Evolutionary conservation across 2,797 vertebrate genomes (phyloP).

Genomic region (Spinus pinus): DNA sequence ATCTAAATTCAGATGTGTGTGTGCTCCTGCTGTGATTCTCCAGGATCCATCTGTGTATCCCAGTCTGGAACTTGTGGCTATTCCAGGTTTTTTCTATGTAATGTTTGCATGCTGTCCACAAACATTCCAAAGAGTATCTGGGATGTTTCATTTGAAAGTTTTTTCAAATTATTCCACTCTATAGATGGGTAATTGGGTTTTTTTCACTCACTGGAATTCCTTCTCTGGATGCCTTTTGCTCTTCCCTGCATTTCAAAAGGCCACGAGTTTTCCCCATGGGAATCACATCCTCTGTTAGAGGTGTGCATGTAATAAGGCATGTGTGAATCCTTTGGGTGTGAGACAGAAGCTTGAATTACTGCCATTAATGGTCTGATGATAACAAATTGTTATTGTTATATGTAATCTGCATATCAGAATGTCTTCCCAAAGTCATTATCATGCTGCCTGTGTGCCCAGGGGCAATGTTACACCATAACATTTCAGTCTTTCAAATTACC

Average conservation of each 20-base stretch:
- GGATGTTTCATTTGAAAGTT: background rate
- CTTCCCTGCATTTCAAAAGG: background rate
- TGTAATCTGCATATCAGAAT: constrained; percentile 46
- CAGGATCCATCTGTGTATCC: background rate
- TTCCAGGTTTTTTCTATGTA: background rate
- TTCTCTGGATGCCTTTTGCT: background rate
- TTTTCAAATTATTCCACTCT: background rate
- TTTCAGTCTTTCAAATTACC: constrained; percentile 37
- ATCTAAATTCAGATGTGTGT: background rate
- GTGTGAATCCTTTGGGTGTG: background rate
- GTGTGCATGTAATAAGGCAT: background rate
- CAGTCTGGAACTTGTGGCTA: background rate
- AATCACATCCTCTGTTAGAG: background rate
- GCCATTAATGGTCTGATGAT: constrained; percentile 23
- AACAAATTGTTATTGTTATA: constrained; percentile 54
- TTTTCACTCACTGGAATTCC: background rate
- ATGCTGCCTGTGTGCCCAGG: background rate
- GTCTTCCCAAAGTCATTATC: constrained; percentile 41
- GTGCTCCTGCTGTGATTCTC: background rate
- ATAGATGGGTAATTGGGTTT: background rate
- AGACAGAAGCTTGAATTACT: constrained; percentile 19
- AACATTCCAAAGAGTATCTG: background rate
- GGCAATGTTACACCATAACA: constrained; percentile 26
- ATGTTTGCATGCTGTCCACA: background rate
- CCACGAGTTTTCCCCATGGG: background rate